Evolutionary conservation across 2,797 vertebrate genomes (phyloP).

Genomic region (Dicrostonyx torquatus): DNA sequence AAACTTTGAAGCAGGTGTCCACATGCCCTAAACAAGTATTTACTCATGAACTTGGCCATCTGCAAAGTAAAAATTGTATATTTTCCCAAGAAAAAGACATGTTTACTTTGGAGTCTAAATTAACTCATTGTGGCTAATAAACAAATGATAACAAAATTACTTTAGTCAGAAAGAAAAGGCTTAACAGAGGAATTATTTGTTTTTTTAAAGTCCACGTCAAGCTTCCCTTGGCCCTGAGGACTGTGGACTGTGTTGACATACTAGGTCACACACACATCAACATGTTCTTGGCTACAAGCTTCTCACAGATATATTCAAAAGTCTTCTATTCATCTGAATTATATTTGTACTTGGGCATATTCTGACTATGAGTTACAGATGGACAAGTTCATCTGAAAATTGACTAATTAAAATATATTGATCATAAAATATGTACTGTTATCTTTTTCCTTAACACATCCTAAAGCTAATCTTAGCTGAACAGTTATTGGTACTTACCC

Average conservation of each 20-base stretch:
- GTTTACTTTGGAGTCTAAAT: conserved; percentile 57
- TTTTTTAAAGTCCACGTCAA: conserved; percentile 14
- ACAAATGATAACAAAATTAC: conserved; percentile 52
- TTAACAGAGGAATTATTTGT: not conserved
- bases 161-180: conserved; percentile 2
- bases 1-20: conserved; percentile 18
- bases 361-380: conserved; percentile 77
- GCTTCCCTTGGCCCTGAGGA: not conserved
- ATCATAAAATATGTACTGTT: conserved; percentile 82
- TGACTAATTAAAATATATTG: conserved; percentile 82
- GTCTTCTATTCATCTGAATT: conserved; percentile 56
- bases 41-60: conserved; percentile 21
- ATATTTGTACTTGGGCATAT: conserved; percentile 69
- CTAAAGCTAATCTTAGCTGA: conserved; percentile 82
- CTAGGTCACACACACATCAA: conserved; percentile 1
- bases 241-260: not conserved
- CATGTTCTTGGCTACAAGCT: not conserved
- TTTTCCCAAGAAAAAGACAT: not conserved
- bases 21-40: conserved; percentile 43
- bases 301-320: conserved; percentile 61
- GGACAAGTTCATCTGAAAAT: conserved; percentile 79
- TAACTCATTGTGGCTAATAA: conserved; percentile 61
- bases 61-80: conserved; percentile 42
- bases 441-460: conserved; percentile 84
- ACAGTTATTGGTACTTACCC: conserved; percentile 84